phyloP scores from a whole-genome alignment of 2,888 invertebrate genomes.

The Heteromyza rotundicornis region DNA sequence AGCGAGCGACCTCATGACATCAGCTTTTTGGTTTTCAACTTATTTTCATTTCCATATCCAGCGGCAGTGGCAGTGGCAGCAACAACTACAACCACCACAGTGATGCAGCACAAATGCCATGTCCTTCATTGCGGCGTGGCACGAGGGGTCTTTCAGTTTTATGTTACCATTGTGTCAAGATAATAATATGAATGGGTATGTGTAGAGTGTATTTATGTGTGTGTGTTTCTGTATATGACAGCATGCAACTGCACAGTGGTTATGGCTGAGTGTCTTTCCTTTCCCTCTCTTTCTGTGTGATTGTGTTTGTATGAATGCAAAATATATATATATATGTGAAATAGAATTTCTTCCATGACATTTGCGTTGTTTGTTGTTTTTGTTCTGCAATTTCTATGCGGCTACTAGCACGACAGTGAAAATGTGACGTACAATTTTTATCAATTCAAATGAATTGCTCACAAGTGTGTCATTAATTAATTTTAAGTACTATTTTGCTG shows the following conservation, averaged over 20 bases:
- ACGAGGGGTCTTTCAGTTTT: conserved; percentile 52
- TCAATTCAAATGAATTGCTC: too few relatives aligned
- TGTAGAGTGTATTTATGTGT: conserved; percentile 13
- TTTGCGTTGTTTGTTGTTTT: too few relatives aligned
- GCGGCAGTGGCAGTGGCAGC: conserved; percentile 28
- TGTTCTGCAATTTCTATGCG: too few relatives aligned
- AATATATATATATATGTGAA: too few relatives aligned
- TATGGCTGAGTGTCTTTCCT: too few relatives aligned
- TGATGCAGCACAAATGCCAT: neutral
- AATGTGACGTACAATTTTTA: too few relatives aligned
- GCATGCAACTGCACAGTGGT: conserved; percentile 54
- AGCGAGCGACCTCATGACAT: conserved; percentile 54
- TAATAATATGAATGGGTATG: conserved; percentile 44
- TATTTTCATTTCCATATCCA: conserved; percentile 48
- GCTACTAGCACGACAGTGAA: too few relatives aligned
- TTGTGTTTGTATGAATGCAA: too few relatives aligned
- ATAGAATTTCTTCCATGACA: too few relatives aligned
- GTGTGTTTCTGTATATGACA: conserved; percentile 32
- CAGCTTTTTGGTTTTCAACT: conserved; percentile 54
- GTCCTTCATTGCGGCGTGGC: conserved; percentile 37
- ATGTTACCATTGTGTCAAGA: conserved; percentile 56
- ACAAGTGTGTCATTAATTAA: too few relatives aligned
- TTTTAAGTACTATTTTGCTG: too few relatives aligned
- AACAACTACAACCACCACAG: conserved; percentile 2
- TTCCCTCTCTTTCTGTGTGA: too few relatives aligned